Percentiles rank a stretch among this genome's conserved stretches.
Conservation (phyloP, 2,797 vertebrate species). For the Luscinia luscinia region DNA sequence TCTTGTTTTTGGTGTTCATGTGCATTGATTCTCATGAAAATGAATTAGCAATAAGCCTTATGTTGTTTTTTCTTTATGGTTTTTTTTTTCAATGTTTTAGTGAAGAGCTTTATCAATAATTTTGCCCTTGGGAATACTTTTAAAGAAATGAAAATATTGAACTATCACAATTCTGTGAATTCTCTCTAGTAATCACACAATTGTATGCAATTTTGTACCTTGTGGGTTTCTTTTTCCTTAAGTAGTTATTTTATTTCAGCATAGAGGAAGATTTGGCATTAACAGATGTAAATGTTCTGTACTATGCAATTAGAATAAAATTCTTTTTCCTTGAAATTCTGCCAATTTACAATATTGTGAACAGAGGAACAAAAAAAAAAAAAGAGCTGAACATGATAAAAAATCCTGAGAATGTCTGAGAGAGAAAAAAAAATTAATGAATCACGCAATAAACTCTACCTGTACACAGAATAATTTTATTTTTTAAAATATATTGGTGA, state of each 20-base stretch:
- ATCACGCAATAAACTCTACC: background rate
- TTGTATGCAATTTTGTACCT: background rate
- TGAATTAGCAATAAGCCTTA: background rate
- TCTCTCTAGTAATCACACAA: background rate
- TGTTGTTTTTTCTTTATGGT: background rate
- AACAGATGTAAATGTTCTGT: background rate
- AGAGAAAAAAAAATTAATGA: background rate
- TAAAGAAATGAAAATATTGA: background rate
- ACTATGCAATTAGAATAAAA: constrained; percentile 3
- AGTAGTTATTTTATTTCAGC: constrained; percentile 13
- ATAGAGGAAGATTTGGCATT: background rate
- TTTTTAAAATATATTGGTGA: background rate
- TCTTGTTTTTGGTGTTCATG: background rate
- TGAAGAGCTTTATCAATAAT: background rate
- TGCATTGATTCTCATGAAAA: background rate
- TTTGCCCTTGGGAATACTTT: background rate
- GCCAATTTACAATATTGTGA: background rate
- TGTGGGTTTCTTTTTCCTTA: background rate
- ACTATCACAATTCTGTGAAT: background rate
- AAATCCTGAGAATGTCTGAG: background rate
- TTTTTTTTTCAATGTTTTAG: background rate
- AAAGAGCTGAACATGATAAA: background rate
- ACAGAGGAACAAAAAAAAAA: background rate
- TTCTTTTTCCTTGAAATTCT: constrained; percentile 16
- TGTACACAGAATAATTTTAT: background rate